phyloP scores from a whole-genome alignment of 1,140 invertebrate species.

The Andricus grossulariae region DNA sequence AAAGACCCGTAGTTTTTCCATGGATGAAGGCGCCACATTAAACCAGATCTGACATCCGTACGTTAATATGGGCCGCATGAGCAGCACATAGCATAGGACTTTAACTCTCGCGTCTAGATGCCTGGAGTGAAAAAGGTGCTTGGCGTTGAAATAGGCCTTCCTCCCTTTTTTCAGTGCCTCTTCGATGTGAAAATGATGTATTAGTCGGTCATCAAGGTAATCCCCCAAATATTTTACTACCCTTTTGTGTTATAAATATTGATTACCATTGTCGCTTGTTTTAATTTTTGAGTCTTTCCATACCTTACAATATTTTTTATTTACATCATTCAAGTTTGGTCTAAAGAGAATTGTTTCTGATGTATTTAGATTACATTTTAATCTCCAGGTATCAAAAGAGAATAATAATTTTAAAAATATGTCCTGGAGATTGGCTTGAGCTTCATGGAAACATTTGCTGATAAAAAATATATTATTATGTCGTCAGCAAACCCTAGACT shows the following conservation, averaged over 20 bases:
- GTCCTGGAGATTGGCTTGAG: constrained; percentile 35
- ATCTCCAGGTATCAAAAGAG: no score
- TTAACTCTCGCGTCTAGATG: no score
- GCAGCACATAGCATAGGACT: no score
- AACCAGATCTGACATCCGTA: no score
- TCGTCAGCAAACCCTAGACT: no score
- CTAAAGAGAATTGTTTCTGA: no score
- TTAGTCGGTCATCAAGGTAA: constrained; percentile 44
- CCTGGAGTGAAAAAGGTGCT: no score
- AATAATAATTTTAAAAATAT: no score
- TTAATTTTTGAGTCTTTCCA: constrained; percentile 45
- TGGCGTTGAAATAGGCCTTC: constrained; percentile 39
- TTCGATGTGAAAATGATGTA: constrained; percentile 44
- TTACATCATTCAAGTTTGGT: not conserved
- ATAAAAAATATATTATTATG: no score
- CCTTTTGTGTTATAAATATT: constrained; percentile 35
- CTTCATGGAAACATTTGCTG: not conserved
- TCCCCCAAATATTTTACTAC: constrained; percentile 50
- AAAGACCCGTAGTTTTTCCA: constrained; percentile 54
- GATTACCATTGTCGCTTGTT: not conserved
- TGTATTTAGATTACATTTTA: no score
- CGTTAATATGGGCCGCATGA: no score
- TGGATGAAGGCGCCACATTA: constrained; percentile 40
- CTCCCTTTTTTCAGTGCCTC: constrained; percentile 51
- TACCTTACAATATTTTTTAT: not conserved